Evolutionary conservation across 2,113 vertebrate genomes (phyloP).

Genomic region (Panthera leo): DNA sequence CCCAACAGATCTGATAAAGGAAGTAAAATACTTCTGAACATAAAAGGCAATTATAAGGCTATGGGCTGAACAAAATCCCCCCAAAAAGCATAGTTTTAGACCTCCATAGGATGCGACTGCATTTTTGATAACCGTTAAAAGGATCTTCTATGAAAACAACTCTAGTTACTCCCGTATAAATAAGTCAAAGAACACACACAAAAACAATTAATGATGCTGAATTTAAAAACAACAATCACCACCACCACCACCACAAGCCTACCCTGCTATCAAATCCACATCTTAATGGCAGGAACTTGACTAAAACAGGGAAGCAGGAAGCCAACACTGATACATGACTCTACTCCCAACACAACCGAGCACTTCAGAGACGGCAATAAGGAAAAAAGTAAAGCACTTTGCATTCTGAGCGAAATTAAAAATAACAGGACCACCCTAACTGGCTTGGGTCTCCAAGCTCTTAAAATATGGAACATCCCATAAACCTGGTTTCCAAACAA

Average conservation of each 20-base stretch:
- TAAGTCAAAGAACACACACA: neutral
- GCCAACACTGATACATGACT: neutral
- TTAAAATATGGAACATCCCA: neutral
- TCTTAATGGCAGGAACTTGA: neutral
- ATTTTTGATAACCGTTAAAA: neutral
- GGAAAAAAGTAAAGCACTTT: neutral
- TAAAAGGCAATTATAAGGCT: neutral
- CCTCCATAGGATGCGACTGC: neutral
- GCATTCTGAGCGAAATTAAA: neutral
- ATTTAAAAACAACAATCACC: neutral
- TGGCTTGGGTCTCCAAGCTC: neutral
- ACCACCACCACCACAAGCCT: neutral
- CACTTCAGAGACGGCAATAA: neutral
- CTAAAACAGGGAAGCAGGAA: neutral
- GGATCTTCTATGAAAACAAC: neutral
- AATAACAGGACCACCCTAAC: neutral
- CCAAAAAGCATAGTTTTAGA: neutral
- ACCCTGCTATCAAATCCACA: neutral
- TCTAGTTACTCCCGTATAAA: neutral
- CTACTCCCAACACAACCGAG: neutral
- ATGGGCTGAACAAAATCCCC: neutral
- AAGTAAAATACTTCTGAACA: neutral
- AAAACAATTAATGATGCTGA: neutral
- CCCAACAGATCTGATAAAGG: neutral
- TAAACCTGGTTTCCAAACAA: neutral